phyloP scores from a whole-genome alignment of 2,797 vertebrate species.

The Psittacula derbiana region DNA sequence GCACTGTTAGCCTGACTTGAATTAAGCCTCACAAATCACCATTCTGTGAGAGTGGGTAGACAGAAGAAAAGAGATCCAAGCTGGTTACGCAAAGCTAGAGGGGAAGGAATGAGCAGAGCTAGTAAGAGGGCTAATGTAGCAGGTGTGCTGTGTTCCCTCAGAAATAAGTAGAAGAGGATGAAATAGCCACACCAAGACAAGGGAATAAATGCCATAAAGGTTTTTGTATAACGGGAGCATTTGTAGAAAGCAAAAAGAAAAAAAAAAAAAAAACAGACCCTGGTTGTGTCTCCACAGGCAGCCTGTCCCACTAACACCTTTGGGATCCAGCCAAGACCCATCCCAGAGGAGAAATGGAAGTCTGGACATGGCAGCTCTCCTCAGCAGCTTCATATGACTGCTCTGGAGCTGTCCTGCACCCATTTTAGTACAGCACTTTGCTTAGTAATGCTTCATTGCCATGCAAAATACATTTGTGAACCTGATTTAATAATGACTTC shows the following conservation, averaged over 20 bases:
- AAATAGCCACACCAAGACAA: not conserved
- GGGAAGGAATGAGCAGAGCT: not conserved
- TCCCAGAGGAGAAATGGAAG: not conserved
- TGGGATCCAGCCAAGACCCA: not conserved
- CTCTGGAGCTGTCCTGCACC: not conserved
- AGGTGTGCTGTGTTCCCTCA: not conserved
- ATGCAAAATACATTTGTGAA: not conserved
- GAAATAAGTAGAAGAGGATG: not conserved
- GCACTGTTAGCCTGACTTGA: not conserved
- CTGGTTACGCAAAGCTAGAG: not conserved
- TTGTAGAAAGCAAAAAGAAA: not conserved
- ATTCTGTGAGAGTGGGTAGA: accelerated
- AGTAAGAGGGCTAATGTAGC: not conserved
- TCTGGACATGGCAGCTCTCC: not conserved
- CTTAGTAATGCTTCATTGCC: not conserved
- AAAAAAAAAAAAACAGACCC: accelerated
- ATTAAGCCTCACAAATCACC: not conserved
- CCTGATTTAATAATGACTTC: not conserved
- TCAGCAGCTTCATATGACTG: not conserved
- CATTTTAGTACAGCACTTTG: not conserved
- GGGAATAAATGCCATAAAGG: not conserved
- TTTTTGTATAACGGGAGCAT: not conserved
- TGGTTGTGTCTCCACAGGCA: not conserved
- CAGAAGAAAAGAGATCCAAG: not conserved
- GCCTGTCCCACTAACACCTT: not conserved